Conservation (phyloP, 2,888 invertebrate genomes). For the Synanthedon vespiformis region DNA sequence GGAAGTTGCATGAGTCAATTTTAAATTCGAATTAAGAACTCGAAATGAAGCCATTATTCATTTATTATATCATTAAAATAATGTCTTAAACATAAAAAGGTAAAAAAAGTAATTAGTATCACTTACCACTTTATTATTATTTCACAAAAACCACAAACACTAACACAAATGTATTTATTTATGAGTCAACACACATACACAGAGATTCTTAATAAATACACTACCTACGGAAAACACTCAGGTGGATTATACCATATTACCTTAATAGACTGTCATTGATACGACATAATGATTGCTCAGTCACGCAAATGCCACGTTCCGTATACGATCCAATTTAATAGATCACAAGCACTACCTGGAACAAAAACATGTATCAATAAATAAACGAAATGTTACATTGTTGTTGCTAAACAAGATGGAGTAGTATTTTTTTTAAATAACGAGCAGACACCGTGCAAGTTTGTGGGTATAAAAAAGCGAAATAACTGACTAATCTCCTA, state of each 20-base stretch:
- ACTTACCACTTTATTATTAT: neutral
- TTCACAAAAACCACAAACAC: neutral
- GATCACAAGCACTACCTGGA: neutral
- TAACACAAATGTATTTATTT: neutral
- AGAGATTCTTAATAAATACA: neutral
- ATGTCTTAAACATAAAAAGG: no score
- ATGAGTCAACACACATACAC: neutral
- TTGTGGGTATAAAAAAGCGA: no score
- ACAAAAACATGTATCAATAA: neutral
- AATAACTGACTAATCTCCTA: no score
- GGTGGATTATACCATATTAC: neutral
- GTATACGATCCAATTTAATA: neutral
- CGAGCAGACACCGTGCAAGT: no score
- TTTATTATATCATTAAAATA: no score
- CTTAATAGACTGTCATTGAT: slow-evolving; percentile 31
- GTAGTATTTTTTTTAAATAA: no score
- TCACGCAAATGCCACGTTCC: slow-evolving; percentile 43
- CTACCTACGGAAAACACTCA: neutral
- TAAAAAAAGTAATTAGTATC: neutral
- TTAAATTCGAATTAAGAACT: no score
- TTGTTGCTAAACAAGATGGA: no score
- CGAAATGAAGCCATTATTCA: no score
- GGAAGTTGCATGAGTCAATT: no score
- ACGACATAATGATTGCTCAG: slow-evolving; percentile 19
- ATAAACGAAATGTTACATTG: no score